These are phyloP conservation scores for Baryphthengus martii DNA, from an alignment of 2,113 vertebrate species.

Conservation along the genomic window DNA sequence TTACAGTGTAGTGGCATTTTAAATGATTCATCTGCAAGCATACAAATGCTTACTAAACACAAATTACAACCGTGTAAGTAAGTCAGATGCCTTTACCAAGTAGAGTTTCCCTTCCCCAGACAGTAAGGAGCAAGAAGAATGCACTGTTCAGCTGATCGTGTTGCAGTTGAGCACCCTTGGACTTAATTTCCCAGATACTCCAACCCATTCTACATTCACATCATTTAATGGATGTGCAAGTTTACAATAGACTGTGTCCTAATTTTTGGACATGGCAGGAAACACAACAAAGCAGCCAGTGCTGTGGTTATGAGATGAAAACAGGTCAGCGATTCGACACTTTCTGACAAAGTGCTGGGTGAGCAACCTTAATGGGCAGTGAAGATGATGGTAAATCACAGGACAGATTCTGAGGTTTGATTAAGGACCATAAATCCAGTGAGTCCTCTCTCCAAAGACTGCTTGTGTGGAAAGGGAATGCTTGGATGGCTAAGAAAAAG, in stretches of 20 bases:
- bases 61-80: not conserved
- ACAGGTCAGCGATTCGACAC: not conserved
- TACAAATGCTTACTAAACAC: not conserved
- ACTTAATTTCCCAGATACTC: not conserved
- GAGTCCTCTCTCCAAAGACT: not conserved
- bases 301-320: not conserved
- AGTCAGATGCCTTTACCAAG: not conserved
- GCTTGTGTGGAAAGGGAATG: not conserved
- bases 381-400: not conserved
- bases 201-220: not conserved
- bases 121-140: not conserved
- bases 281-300: not conserved
- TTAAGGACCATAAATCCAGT: not conserved
- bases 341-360: not conserved
- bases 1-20: not conserved
- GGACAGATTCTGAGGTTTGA: not conserved
- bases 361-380: not conserved
- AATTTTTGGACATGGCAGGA: not conserved
- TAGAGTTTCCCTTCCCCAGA: not conserved
- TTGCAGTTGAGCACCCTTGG: not conserved
- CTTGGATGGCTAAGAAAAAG: not conserved
- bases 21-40: not conserved
- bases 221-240: not conserved
- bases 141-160: not conserved
- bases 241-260: not conserved